Percentiles rank a stretch among this genome's conserved stretches.
Evolutionary conservation across 2,797 vertebrate genomes (phyloP).

Genomic region (Sus cebifrons): DNA sequence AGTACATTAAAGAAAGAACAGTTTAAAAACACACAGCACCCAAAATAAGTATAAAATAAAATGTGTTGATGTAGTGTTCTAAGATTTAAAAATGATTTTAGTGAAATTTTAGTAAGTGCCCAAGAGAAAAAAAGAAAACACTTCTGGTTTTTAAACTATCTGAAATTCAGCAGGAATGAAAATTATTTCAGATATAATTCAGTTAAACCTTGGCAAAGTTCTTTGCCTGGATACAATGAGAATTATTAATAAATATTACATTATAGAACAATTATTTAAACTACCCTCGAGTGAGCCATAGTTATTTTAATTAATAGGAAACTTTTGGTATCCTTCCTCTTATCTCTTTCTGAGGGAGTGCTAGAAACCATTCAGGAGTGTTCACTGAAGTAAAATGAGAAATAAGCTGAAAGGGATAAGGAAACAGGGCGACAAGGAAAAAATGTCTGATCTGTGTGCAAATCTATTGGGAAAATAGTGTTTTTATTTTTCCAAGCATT

Average conservation of each 20-base stretch:
- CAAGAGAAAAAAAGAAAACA: conserved; percentile 28
- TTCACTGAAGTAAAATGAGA: neutral
- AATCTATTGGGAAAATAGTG: conserved; percentile 12
- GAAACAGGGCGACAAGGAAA: neutral
- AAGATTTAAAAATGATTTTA: conserved; percentile 24
- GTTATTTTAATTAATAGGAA: conserved; percentile 43
- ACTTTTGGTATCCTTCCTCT: neutral
- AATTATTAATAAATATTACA: conserved; percentile 60
- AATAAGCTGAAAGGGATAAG: neutral
- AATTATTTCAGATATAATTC: conserved; percentile 48
- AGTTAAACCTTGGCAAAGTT: conserved; percentile 40
- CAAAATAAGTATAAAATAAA: conserved; percentile 26
- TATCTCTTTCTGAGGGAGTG: conserved; percentile 2
- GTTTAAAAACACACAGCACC: conserved; percentile 2
- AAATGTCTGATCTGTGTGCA: neutral
- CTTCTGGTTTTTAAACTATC: neutral
- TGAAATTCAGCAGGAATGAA: conserved; percentile 51
- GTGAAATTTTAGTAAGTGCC: conserved; percentile 15
- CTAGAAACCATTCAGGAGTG: neutral
- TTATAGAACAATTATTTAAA: conserved; percentile 43
- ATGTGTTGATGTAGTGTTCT: conserved; percentile 15
- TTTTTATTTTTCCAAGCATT: conserved; percentile 24
- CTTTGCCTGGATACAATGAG: conserved; percentile 34
- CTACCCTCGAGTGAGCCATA: neutral
- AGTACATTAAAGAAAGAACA: neutral